Base-by-base conservation (phyloP, 1,140 invertebrate genomes). In the Drosophila mojavensis region DNA sequence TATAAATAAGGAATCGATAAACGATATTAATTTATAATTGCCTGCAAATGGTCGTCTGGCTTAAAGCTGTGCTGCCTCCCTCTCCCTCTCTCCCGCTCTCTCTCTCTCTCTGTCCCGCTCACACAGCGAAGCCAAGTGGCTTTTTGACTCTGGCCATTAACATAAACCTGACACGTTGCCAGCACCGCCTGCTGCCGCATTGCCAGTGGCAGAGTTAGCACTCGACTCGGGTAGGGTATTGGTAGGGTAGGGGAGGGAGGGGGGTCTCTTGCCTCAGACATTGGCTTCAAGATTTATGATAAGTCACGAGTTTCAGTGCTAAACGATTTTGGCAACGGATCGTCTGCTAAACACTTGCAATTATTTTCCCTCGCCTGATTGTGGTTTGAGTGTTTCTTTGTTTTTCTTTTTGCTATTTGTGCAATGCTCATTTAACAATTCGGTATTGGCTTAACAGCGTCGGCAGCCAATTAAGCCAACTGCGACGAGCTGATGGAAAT, bases 71-170 rank as follows among this genome's bases (percentile, higher is more conserved):
- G 47, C 26, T 45, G 26, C 28, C 50, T 73, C 55, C 28, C 28
- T 30, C 28, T 30, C 28, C 20, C 20, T 24, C 20, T 2, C 20
- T 24, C 20, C 20, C 28, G 2, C 28, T 30, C 28, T 0, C 1
- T 28, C 28, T 28, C 28, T 28, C 28, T 28, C 28, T 30, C 28
- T 30, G 2, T 30, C 28, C 5, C 28, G 0, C 4, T 30, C 28
- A 30, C 5, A 30, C 28, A 30, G 28, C 5, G 3, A 30, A 30
- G 55, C 51, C 39, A 78, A 88, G 69, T 83, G 79, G 79, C 60
- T 50, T 74, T 74, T 71, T 68, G 79, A 88, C 76, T 88, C 60
- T 72, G 51, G 76, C 79, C 68, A 88, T 86, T 86, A 86, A 82
- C 79, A 70, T 68, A 74, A 74, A 79, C 83, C 82, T 86, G 83